Conservation (phyloP, 2,888 invertebrate species). For the Heliconius hortense region DNA sequence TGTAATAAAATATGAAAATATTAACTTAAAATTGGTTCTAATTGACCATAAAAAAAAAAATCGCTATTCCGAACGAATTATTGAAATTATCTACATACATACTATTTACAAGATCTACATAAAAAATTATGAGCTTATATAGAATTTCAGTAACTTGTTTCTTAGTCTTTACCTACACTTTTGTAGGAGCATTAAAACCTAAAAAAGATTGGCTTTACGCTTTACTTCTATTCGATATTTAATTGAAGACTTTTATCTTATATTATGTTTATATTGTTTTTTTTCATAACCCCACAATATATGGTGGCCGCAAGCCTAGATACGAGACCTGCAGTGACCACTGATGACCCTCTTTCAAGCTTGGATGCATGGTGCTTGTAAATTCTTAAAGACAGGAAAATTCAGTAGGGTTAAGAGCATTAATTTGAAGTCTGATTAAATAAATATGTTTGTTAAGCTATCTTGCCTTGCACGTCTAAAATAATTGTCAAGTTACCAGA, state of each 20-base stretch:
- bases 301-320: too few species aligned
- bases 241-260: too few species aligned
- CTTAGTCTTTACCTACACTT: background rate
- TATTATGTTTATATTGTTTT: too few species aligned
- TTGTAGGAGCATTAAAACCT: too few species aligned
- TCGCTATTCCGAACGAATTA: background rate
- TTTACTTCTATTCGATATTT: too few species aligned
- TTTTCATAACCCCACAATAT: too few species aligned
- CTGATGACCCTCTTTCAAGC: background rate
- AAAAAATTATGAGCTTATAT: background rate
- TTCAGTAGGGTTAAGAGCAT: too few species aligned
- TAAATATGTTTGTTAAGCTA: too few species aligned
- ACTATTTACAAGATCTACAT: background rate
- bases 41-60: background rate
- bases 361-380: background rate
- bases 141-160: background rate
- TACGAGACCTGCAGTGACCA: too few species aligned
- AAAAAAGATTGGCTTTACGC: too few species aligned
- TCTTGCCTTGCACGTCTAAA: too few species aligned
- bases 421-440: too few species aligned
- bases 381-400: background rate
- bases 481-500: conserved; percentile 7
- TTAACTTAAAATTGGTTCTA: background rate
- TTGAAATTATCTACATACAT: background rate
- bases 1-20: background rate